These are phyloP conservation scores for Dendrolimus punctatus DNA, from an alignment of 1,140 invertebrate species.

Conservation along the genomic window DNA sequence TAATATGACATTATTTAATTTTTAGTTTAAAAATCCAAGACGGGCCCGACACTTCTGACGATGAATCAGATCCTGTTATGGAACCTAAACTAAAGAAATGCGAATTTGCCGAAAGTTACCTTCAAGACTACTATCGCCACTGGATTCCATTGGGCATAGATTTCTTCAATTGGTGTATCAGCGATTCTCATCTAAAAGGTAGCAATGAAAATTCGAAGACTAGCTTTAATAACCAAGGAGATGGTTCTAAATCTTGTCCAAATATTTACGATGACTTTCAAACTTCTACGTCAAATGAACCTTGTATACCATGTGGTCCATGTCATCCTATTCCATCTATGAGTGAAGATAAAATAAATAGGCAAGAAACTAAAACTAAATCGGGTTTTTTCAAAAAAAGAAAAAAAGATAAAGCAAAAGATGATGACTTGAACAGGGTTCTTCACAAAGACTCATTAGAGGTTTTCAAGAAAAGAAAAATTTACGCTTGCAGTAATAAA, in stretches of 20 bases:
- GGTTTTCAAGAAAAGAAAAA: slow-evolving; percentile 40
- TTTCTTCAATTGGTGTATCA: slow-evolving; percentile 35
- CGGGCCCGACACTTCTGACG: slow-evolving; percentile 17
- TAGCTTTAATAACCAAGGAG: slow-evolving; percentile 29
- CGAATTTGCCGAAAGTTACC: slow-evolving; percentile 42
- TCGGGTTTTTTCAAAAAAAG: slow-evolving; percentile 25
- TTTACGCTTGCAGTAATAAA: slow-evolving; percentile 33
- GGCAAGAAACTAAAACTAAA: slow-evolving; percentile 6
- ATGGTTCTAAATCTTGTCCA: slow-evolving; percentile 36
- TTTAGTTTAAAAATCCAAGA: slow-evolving; percentile 37
- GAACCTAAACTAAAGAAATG: slow-evolving; percentile 26
- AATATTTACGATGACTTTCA: slow-evolving; percentile 38
- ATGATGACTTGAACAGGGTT: slow-evolving; percentile 16
- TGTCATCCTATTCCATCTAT: slow-evolving; percentile 22
- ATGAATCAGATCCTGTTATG: slow-evolving; percentile 24
- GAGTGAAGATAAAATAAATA: slow-evolving; percentile 12
- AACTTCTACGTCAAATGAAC: slow-evolving; percentile 30
- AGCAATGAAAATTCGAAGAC: slow-evolving; percentile 25
- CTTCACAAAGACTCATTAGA: slow-evolving; percentile 50
- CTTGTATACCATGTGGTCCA: slow-evolving; percentile 26
- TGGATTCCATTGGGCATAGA: slow-evolving; percentile 36
- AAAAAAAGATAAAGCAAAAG: slow-evolving; percentile 12
- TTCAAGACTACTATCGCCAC: slow-evolving; percentile 40
- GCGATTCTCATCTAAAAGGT: slow-evolving; percentile 28
- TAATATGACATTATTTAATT: slow-evolving; percentile 15